Base-by-base conservation (phyloP, 1,140 invertebrate genomes). In the Papilio aristodemus region DNA sequence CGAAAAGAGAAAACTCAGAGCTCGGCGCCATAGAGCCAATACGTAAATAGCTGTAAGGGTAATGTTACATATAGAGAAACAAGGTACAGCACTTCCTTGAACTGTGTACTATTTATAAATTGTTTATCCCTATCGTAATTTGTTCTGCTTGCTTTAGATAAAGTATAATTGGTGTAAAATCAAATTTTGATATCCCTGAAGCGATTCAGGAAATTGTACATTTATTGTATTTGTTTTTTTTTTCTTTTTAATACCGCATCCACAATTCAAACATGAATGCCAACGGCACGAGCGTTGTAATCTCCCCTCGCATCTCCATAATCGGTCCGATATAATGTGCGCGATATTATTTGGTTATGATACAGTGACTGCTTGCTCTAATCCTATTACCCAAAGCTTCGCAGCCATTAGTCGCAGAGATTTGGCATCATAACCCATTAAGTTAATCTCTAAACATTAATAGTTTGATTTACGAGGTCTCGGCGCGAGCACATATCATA, bases 311-410 rank as follows among this genome's bases (percentile, higher is more conserved):
- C 36, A 66, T 66, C 63, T 66, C 63, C 41, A 66, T 66, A 66
- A 66, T 66, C 63, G 63, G 63, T 38, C 13, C 38, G 60, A 63
- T 39, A 63, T 63, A 63, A 63, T 63, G 60, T 50, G 39, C 27
- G n/a, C 41, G 63, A 66, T 66, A 50, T 66, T 50, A 66, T 66
- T 66, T 66, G 63, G 63, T 66, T 46, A 50, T 66, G 41, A 66
- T 41, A 50, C 41, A 46, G 11, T 66, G 27, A 38, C 9, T 17
- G 63, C 11, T 50, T 66, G 25, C 63, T 46, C 38, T 63, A 25
- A 63, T 63, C 60, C 60, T 43, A 63, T 63, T 43, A 63, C 14
- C 39, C 8, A 17, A 8, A 7, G 60, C 36, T 38, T 22, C 13
- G 37, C 4, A 27, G 14, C 60, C 60, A 63, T 63, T 63, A 41